Conservation (phyloP, 2,797 vertebrate genomes). For the Clangula hyemalis region DNA sequence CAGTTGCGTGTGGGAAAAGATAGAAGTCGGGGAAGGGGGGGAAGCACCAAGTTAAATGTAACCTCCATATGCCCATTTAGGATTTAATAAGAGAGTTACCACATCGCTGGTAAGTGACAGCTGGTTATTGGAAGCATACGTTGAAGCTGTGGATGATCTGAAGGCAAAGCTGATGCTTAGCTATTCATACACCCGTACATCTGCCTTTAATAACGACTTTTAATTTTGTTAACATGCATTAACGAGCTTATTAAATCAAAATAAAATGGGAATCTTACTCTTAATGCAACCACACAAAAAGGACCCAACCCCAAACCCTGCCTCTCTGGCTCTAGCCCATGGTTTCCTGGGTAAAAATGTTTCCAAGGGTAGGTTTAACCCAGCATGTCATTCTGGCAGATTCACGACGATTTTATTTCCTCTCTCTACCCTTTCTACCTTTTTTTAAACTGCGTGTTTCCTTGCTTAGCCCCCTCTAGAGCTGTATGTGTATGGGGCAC, state of each 20-base stretch:
- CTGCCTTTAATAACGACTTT: conserved; percentile 67
- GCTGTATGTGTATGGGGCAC: not conserved
- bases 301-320: not conserved
- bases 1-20: conserved; percentile 38
- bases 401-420: not conserved
- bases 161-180: conserved; percentile 41
- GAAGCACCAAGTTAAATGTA: conserved; percentile 4
- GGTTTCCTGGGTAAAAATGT: not conserved
- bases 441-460: not conserved
- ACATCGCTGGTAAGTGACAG: conserved; percentile 53
- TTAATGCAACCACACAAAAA: not conserved
- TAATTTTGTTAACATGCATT: conserved; percentile 42
- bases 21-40: not conserved
- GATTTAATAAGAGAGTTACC: conserved; percentile 60
- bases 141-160: conserved; percentile 41
- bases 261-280: conserved; percentile 23
- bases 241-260: conserved; percentile 60
- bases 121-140: conserved; percentile 59
- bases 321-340: not conserved
- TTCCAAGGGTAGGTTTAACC: not conserved
- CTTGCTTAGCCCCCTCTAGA: not conserved
- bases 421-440: not conserved
- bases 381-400: not conserved
- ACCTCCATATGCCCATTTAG: conserved; percentile 48
- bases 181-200: conserved; percentile 44